Percentiles rank a stretch among this genome's conserved stretches.
phyloP scores from a whole-genome alignment of 2,888 invertebrate species.

The Branchipolynoe longqiensis region DNA sequence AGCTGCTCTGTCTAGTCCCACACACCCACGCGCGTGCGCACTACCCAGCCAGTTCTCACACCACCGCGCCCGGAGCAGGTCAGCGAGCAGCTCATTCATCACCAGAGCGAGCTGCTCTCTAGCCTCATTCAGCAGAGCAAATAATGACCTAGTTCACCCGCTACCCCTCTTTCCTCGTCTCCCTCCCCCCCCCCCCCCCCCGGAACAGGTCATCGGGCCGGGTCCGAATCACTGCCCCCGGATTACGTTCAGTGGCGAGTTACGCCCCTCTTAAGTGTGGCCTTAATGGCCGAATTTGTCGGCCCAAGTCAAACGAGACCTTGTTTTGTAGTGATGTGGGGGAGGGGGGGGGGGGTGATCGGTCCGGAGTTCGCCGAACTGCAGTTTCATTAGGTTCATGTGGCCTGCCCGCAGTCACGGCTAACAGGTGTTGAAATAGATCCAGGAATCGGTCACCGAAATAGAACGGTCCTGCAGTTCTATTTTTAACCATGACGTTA shows the following conservation, averaged over 20 bases:
- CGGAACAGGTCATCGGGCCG: conserved; percentile 34
- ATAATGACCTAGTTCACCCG: conserved; percentile 46
- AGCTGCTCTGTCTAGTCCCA: background rate
- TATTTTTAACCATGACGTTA: too few relatives aligned
- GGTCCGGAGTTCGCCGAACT: too few relatives aligned
- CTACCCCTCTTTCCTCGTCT: too few relatives aligned
- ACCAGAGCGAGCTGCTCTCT: conserved; percentile 33
- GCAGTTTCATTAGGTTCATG: too few relatives aligned
- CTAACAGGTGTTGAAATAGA: too few relatives aligned
- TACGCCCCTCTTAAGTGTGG: conserved; percentile 32
- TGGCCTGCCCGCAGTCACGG: too few relatives aligned
- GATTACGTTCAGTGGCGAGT: conserved; percentile 32
- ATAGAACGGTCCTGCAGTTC: too few relatives aligned
- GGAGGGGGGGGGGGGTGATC: too few relatives aligned
- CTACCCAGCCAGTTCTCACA: background rate
- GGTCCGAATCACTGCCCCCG: conserved; percentile 15
- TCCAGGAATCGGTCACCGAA: too few relatives aligned
- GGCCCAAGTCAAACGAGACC: background rate
- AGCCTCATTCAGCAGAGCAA: conserved; percentile 48
- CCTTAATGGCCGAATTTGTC: conserved; percentile 40
- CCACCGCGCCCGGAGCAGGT: background rate
- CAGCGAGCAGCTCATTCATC: conserved; percentile 26
- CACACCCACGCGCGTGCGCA: background rate
- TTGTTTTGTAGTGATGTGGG: background rate
- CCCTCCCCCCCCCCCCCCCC: too few relatives aligned